Evolutionary conservation across 2,888 invertebrate species (phyloP).

Genomic region (Hemistola chrysoprasaria): DNA sequence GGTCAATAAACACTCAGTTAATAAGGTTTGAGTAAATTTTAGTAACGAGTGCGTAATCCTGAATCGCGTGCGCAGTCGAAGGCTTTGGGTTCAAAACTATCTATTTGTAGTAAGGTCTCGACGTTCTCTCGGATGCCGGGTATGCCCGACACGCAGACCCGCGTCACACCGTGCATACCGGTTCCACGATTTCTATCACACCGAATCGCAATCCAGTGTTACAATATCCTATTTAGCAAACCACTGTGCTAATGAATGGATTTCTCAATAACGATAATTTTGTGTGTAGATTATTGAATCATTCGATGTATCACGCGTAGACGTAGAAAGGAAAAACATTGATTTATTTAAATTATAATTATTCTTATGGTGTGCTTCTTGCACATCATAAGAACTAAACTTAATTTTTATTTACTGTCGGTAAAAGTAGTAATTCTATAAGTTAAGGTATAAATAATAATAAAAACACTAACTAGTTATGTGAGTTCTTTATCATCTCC

Average conservation of each 20-base stretch:
- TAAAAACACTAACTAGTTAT: no score
- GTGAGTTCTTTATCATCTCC: no score
- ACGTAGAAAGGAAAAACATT: no score
- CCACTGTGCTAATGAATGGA: slow-evolving; percentile 1
- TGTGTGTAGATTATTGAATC: no score
- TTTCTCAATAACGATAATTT: neutral
- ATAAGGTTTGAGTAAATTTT: no score
- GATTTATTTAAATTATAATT: no score
- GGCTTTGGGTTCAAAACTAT: slow-evolving; percentile 29
- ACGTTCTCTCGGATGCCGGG: slow-evolving; percentile 24
- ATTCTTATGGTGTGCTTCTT: no score
- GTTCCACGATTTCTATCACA: slow-evolving; percentile 16
- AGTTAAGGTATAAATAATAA: no score
- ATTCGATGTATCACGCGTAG: no score
- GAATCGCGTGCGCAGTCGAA: slow-evolving; percentile 31
- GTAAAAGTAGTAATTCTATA: no score
- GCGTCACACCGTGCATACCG: slow-evolving; percentile 24
- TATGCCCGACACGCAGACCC: slow-evolving; percentile 3
- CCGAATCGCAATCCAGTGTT: slow-evolving; percentile 13
- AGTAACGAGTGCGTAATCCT: slow-evolving; percentile 1
- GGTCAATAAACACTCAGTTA: slow-evolving; percentile 5
- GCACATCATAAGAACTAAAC: no score
- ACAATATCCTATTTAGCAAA: slow-evolving; percentile 16
- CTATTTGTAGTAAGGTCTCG: slow-evolving; percentile 26
- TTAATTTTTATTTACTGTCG: no score